phyloP scores from a whole-genome alignment of 2,888 invertebrate species.

The Dysmachus trigonus region DNA sequence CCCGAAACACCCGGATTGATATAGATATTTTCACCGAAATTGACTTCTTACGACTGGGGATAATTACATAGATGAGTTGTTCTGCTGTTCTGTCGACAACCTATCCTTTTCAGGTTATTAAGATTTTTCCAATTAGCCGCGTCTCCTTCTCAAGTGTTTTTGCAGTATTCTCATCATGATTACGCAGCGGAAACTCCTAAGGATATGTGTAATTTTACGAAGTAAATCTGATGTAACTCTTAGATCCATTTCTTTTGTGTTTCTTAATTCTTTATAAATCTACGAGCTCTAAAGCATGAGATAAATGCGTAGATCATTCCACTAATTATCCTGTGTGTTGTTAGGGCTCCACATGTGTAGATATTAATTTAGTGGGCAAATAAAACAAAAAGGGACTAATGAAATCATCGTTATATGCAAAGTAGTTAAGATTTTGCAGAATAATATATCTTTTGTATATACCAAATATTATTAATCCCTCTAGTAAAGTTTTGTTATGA shows the following conservation, averaged over 20 bases:
- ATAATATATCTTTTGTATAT: too few species aligned
- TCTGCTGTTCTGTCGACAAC: neutral
- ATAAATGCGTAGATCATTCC: neutral
- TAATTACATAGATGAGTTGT: neutral
- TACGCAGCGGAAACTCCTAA: neutral
- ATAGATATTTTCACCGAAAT: neutral
- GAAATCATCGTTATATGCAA: too few species aligned
- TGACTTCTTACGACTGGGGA: neutral
- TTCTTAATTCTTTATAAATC: neutral
- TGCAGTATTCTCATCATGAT: neutral
- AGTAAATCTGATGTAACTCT: neutral
- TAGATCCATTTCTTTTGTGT: neutral
- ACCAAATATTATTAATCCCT: too few species aligned
- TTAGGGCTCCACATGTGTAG: neutral
- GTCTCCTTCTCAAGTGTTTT: neutral
- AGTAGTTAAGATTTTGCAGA: too few species aligned
- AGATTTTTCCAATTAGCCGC: neutral
- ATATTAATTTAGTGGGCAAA: neutral
- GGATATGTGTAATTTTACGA: neutral
- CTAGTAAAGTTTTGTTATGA: too few species aligned
- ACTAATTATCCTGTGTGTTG: neutral
- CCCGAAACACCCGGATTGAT: neutral
- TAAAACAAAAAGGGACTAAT: too few species aligned
- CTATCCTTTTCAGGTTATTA: neutral
- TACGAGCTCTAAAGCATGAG: neutral